Conservation (phyloP, 2,113 vertebrate species). For the Tupaia chinensis region DNA sequence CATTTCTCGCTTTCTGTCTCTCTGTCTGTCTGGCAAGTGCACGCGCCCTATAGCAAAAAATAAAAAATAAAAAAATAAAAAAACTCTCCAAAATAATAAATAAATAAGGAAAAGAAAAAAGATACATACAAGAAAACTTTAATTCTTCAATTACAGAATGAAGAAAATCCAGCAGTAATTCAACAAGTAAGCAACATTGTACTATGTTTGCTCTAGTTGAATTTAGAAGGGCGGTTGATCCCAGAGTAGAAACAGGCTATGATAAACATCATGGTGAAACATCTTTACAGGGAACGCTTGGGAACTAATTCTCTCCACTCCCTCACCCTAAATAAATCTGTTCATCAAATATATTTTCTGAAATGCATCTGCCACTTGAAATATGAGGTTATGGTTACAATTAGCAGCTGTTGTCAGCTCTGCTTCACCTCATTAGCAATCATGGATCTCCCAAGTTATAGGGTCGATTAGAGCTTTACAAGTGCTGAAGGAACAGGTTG, state of each 20-base stretch:
- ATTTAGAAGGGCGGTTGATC: neutral
- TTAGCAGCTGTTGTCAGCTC: constrained; percentile 57
- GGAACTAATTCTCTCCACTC: neutral
- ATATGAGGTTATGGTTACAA: constrained; percentile 52
- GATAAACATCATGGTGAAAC: neutral
- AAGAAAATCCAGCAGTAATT: neutral
- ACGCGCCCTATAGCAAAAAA: too few relatives aligned
- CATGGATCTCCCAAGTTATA: constrained; percentile 28
- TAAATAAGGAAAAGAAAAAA: too few relatives aligned
- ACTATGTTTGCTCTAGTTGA: neutral
- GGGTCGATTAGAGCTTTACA: constrained; percentile 50
- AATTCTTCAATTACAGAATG: neutral
- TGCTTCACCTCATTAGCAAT: constrained; percentile 48
- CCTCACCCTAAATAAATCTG: neutral
- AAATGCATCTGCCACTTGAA: constrained; percentile 57
- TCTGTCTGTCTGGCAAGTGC: too few relatives aligned
- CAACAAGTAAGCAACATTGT: neutral
- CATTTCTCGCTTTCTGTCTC: too few relatives aligned
- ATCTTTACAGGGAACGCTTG: neutral
- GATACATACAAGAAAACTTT: neutral
- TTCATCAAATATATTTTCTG: constrained; percentile 55
- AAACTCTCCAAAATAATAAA: too few relatives aligned
- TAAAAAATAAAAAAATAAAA: too few relatives aligned
- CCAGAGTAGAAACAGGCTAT: neutral
- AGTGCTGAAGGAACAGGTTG: constrained; percentile 52